Conservation (phyloP, 1,140 invertebrate species). For the Listronotus bonariensis region DNA sequence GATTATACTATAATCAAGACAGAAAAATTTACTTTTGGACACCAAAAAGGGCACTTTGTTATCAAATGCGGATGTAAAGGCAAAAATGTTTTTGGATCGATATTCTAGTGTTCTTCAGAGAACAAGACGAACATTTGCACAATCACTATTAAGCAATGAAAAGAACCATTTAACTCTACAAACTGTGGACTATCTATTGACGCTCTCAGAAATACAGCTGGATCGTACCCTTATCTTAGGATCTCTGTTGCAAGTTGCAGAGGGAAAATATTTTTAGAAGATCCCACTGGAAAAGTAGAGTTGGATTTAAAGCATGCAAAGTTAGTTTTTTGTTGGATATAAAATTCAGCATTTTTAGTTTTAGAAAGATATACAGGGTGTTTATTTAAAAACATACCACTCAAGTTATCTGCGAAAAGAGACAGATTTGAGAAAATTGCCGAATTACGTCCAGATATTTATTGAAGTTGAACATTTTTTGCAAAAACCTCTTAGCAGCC, state of each 20-base stretch:
- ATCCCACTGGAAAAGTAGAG: conserved; percentile 82
- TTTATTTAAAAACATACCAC: no score
- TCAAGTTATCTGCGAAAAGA: no score
- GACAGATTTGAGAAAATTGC: no score
- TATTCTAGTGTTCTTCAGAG: conserved; percentile 72
- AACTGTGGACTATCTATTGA: conserved; percentile 83
- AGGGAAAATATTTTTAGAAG: conserved; percentile 91
- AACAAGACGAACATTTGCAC: conserved; percentile 82
- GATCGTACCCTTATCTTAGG: conserved; percentile 84
- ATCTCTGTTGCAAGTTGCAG: conserved; percentile 83
- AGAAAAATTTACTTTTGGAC: conserved; percentile 78
- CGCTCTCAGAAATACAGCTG: conserved; percentile 70
- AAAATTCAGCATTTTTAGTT: no score
- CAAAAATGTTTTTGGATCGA: conserved; percentile 72
- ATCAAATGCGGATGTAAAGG: conserved; percentile 71
- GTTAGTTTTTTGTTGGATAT: conserved; percentile 38
- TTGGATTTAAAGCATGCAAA: conserved; percentile 80
- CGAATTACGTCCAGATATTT: no score
- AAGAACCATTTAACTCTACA: conserved; percentile 73
- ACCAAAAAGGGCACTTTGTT: conserved; percentile 62
- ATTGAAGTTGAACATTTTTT: no score
- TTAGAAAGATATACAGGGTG: no score
- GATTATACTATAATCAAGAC: conserved; percentile 73
- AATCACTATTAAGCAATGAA: conserved; percentile 65
- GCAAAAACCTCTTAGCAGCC: no score